Evolutionary conservation across 2,113 vertebrate genomes (phyloP).

Genomic region (Saccopteryx leptura): DNA sequence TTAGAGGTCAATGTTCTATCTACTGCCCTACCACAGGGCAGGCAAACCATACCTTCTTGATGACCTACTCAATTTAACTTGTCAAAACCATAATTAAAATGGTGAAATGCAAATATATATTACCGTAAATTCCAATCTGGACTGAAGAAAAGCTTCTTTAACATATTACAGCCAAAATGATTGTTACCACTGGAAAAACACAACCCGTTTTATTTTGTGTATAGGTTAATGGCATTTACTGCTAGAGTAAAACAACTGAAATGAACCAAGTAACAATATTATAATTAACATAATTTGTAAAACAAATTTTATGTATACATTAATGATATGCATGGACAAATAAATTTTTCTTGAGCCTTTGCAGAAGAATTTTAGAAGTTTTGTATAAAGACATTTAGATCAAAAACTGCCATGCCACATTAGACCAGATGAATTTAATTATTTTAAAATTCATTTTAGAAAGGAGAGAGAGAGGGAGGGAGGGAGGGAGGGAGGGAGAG

Average conservation of each 20-base stretch:
- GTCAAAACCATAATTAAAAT: slow-evolving; percentile 14
- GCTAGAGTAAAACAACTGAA: slow-evolving; percentile 14
- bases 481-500: too few relatives aligned
- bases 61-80: not conserved
- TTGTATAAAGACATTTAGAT: not conserved
- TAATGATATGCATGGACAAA: not conserved
- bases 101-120: not conserved
- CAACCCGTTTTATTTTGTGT: not conserved
- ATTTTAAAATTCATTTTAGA: too few relatives aligned
- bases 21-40: too few relatives aligned
- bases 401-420: not conserved
- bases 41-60: not conserved
- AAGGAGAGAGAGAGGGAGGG: too few relatives aligned
- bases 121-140: not conserved
- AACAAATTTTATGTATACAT: not conserved
- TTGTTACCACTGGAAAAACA: not conserved
- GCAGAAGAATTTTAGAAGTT: not conserved
- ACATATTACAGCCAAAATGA: not conserved
- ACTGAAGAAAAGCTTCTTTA: not conserved
- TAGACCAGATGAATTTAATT: not conserved
- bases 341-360: slow-evolving; percentile 14
- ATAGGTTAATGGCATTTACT: not conserved
- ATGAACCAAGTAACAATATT: slow-evolving; percentile 5
- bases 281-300: slow-evolving; percentile 18
- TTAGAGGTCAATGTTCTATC: too few relatives aligned